Conservation (phyloP, 2,113 vertebrate species). For the Hyperopisus bebe region DNA sequence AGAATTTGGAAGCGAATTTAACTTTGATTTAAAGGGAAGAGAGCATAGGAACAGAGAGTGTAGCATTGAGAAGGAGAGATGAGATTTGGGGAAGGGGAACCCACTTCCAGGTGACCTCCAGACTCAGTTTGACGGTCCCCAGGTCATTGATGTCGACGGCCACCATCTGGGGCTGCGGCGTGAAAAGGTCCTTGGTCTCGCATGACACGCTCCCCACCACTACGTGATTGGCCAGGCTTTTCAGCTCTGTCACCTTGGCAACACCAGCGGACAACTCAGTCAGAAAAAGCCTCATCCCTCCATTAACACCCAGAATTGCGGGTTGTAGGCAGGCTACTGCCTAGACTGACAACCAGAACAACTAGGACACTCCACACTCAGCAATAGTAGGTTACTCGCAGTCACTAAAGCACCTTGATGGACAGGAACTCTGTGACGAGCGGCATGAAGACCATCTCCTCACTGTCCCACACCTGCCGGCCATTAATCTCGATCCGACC, state of each 20-base stretch:
- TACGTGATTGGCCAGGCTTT: conserved; percentile 89
- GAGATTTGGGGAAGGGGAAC: conserved; percentile 38
- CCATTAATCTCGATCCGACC: conserved; percentile 86
- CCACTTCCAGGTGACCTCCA: conserved; percentile 95
- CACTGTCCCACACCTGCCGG: conserved; percentile 94
- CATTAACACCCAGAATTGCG: background rate
- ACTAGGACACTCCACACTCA: background rate
- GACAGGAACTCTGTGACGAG: conserved; percentile 88
- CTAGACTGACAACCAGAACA: background rate
- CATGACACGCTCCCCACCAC: conserved; percentile 91
- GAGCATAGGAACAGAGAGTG: background rate
- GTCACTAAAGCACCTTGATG: conserved; percentile 72
- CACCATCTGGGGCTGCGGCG: conserved; percentile 82
- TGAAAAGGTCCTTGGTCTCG: conserved; percentile 92
- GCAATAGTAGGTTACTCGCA: background rate
- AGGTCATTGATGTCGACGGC: conserved; percentile 96
- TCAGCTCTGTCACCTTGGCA: conserved; percentile 84
- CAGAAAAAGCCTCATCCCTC: background rate
- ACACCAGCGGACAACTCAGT: conserved; percentile 19
- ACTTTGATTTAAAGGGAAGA: background rate
- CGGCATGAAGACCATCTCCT: conserved; percentile 86
- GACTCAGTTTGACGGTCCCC: conserved; percentile 92
- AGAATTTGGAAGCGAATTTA: background rate
- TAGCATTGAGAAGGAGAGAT: background rate
- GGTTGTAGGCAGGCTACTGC: background rate